Evolutionary conservation across 2,113 vertebrate species (phyloP).

Genomic region (Rhinolophus sinicus): DNA sequence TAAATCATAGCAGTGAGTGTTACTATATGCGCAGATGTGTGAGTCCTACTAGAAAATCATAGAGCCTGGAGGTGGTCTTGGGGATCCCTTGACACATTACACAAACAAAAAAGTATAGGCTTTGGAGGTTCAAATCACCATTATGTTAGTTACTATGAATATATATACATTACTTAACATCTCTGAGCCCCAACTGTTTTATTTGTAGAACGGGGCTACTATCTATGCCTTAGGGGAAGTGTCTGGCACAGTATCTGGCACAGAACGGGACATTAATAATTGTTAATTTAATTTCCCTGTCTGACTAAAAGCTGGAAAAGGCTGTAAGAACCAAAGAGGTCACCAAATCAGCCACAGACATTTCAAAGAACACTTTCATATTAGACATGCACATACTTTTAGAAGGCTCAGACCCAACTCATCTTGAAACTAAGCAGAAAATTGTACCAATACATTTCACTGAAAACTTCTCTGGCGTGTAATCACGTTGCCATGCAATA

Average conservation of each 20-base stretch:
- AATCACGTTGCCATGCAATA: neutral
- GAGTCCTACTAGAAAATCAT: neutral
- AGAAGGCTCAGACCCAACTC: conserved; percentile 28
- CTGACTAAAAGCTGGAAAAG: conserved; percentile 8
- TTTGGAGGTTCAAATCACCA: neutral
- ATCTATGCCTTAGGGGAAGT: neutral
- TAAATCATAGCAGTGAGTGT: neutral
- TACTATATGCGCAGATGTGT: neutral
- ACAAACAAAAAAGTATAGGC: neutral
- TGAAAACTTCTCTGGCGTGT: neutral
- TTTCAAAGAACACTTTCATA: conserved; percentile 46
- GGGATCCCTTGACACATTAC: neutral
- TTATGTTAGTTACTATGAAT: conserved; percentile 20
- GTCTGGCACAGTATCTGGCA: neutral
- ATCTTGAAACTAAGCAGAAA: conserved; percentile 41
- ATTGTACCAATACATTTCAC: neutral
- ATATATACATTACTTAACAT: neutral
- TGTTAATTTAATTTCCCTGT: neutral
- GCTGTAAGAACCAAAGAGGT: neutral
- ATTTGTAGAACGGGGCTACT: neutral
- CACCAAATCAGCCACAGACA: conserved; percentile 6
- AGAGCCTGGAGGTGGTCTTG: neutral
- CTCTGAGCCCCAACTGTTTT: neutral
- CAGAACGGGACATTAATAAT: conserved; percentile 6
- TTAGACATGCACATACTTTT: neutral